A percentile compares a stretch with the other conserved stretches of the same genome.
phyloP scores from a whole-genome alignment of 2,888 invertebrate species.

The Phengaris alcon region DNA sequence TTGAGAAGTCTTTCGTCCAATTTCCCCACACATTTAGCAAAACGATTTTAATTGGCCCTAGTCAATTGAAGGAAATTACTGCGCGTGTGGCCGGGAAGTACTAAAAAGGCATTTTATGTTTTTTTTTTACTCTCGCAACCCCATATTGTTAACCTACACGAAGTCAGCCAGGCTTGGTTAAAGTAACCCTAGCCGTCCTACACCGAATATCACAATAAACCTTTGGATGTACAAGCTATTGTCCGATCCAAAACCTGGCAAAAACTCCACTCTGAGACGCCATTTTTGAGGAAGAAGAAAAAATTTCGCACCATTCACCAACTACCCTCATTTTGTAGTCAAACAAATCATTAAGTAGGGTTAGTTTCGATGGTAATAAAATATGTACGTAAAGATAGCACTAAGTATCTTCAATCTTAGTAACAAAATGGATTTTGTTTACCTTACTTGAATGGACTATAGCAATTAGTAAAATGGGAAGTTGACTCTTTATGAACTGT shows the following conservation, averaged over 20 bases:
- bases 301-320: neutral
- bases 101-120: constrained; percentile 2
- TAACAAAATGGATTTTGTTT: neutral
- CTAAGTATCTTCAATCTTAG: neutral
- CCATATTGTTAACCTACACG: constrained; percentile 33
- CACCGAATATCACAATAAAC: constrained; percentile 72
- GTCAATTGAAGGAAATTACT: neutral
- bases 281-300: neutral
- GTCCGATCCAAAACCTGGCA: constrained; percentile 34
- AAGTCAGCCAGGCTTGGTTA: constrained; percentile 47
- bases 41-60: neutral
- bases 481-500: neutral
- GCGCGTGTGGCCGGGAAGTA: neutral
- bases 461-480: neutral
- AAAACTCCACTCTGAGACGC: neutral
- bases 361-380: constrained; percentile 27
- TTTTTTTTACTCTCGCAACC: constrained; percentile 15
- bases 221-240: constrained; percentile 53
- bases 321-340: neutral
- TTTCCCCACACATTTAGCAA: neutral
- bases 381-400: neutral
- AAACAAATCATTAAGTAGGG: neutral
- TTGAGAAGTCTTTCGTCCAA: neutral
- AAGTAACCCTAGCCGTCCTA: constrained; percentile 47
- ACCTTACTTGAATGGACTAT: neutral